Evolutionary conservation across 2,113 vertebrate species (phyloP).

Genomic region (Pelobates fuscus): DNA sequence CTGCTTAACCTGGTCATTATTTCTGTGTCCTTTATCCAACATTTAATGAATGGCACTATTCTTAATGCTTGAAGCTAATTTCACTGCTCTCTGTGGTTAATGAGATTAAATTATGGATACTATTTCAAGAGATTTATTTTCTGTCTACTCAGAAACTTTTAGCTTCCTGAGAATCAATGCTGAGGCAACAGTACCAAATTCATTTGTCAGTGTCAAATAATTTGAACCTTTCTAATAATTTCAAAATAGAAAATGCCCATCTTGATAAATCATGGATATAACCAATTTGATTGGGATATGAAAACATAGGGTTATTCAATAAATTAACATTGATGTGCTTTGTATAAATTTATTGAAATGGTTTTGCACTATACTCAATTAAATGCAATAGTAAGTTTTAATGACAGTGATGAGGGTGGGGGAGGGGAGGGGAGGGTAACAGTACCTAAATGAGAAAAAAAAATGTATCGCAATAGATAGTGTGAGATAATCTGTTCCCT

Average conservation of each 20-base stretch:
- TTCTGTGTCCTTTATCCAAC: slow-evolving; percentile 25
- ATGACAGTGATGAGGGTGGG: no score
- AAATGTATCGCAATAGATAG: no score
- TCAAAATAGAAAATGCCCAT: slow-evolving; percentile 36
- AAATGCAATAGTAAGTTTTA: not conserved
- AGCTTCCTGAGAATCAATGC: slow-evolving; percentile 28
- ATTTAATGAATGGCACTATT: slow-evolving; percentile 43
- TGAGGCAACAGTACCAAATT: slow-evolving; percentile 36
- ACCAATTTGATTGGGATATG: slow-evolving; percentile 14
- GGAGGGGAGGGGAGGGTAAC: no score
- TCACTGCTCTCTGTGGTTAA: slow-evolving; percentile 41
- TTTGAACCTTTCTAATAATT: slow-evolving; percentile 38
- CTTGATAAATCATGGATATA: slow-evolving; percentile 34
- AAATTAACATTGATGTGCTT: not conserved
- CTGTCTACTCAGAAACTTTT: slow-evolving; percentile 38
- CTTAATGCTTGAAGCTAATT: slow-evolving; percentile 47
- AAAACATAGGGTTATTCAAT: not conserved
- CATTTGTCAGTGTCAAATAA: slow-evolving; percentile 41
- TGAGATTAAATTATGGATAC: slow-evolving; percentile 49
- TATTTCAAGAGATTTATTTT: slow-evolving; percentile 43
- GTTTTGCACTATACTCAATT: not conserved
- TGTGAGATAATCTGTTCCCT: no score
- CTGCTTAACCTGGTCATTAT: slow-evolving; percentile 44
- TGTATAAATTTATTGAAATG: not conserved
- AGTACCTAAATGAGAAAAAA: no score